phyloP scores from a whole-genome alignment of 2,797 vertebrate genomes.

The Alfaro cultratus region DNA sequence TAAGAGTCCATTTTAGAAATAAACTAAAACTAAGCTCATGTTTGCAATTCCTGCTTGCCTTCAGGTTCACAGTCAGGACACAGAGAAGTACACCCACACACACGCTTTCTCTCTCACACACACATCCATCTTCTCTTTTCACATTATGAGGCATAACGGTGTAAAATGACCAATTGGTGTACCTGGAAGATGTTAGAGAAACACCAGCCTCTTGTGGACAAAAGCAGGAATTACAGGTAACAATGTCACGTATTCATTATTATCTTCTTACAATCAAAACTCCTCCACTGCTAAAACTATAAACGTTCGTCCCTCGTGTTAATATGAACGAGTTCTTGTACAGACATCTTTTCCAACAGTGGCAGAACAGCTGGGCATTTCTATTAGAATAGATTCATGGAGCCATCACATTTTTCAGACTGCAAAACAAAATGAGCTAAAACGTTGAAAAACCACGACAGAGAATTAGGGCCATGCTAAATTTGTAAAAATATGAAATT shows the following conservation, averaged over 20 bases:
- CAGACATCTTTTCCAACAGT: slow-evolving; percentile 32
- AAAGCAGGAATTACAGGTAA: slow-evolving; percentile 61
- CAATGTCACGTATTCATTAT: slow-evolving; percentile 40
- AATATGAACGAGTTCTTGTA: slow-evolving; percentile 37
- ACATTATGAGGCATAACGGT: slow-evolving; percentile 67
- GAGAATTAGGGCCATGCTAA: too few species aligned
- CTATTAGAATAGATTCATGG: slow-evolving; percentile 7
- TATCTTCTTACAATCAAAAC: slow-evolving; percentile 27
- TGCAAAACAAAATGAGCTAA: slow-evolving; percentile 12
- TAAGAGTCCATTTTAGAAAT: slow-evolving; percentile 51
- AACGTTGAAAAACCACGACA: not conserved
- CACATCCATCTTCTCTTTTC: slow-evolving; percentile 31
- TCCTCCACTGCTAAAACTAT: slow-evolving; percentile 35
- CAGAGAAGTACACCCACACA: slow-evolving; percentile 26
- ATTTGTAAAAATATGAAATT: too few species aligned
- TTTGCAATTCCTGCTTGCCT: slow-evolving; percentile 41
- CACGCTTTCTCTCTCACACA: slow-evolving; percentile 3
- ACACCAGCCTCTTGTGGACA: slow-evolving; percentile 65
- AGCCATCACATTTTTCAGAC: slow-evolving; percentile 31
- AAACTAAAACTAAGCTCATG: slow-evolving; percentile 60
- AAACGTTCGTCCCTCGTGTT: slow-evolving; percentile 39
- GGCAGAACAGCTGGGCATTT: slow-evolving; percentile 17
- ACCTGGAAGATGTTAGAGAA: slow-evolving; percentile 40
- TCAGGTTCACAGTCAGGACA: slow-evolving; percentile 64
- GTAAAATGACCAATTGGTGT: slow-evolving; percentile 50